Conservation (phyloP, 2,113 vertebrate species). For the Nettapus auritus region DNA sequence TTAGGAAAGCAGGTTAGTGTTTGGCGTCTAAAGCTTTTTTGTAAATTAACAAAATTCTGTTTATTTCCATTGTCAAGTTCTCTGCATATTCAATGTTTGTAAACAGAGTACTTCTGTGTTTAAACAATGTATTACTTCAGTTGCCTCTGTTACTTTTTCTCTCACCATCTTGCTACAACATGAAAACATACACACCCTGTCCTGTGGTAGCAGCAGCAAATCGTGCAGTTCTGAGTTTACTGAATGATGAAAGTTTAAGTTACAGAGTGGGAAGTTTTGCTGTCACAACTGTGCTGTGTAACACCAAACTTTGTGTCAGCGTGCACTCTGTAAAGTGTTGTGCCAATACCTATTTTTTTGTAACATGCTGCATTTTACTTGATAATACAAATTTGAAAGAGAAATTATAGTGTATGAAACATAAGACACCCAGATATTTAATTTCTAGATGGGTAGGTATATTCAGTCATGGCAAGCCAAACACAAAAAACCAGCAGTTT, state of each 20-base stretch:
- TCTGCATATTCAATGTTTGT: background rate
- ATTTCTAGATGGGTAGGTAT: background rate
- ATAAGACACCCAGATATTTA: background rate
- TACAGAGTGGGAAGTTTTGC: background rate
- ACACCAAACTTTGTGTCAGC: fast-evolving
- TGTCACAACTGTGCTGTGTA: fast-evolving
- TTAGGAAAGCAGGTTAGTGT: background rate
- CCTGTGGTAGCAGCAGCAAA: no score
- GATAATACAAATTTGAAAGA: background rate
- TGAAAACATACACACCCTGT: background rate
- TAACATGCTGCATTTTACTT: background rate
- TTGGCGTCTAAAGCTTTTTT: background rate
- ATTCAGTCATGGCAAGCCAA: background rate
- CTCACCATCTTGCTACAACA: fast-evolving
- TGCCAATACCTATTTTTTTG: fast-evolving
- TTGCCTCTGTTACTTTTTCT: background rate
- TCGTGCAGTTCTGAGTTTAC: background rate
- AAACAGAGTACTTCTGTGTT: background rate
- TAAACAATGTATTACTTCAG: background rate
- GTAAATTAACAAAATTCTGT: background rate
- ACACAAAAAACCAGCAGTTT: background rate
- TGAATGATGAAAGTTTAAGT: fast-evolving
- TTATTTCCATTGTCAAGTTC: background rate
- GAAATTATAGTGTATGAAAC: background rate
- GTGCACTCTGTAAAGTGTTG: background rate